Conservation (phyloP, 2,113 vertebrate genomes). For the Bubo bubo region DNA sequence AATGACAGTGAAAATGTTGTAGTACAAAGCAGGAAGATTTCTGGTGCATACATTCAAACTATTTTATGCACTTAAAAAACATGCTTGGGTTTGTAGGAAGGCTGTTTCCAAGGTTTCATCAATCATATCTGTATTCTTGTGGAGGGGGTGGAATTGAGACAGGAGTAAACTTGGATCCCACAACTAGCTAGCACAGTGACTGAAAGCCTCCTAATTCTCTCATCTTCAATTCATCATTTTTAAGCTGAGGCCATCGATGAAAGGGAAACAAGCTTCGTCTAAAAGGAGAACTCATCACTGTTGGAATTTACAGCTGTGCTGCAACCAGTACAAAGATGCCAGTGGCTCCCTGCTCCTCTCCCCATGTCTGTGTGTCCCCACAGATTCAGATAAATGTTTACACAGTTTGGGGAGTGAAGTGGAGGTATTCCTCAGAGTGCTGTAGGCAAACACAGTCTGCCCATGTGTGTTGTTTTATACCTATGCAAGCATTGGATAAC, state of each 20-base stretch:
- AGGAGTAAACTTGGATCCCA: background rate
- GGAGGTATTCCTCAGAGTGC: background rate
- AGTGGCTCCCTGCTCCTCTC: background rate
- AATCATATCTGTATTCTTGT: background rate
- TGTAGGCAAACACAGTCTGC: background rate
- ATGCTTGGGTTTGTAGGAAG: background rate
- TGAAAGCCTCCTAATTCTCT: background rate
- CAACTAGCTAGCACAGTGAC: background rate
- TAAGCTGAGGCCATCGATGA: background rate
- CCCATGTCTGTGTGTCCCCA: background rate
- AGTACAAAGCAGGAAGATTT: background rate
- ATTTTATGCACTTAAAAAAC: background rate
- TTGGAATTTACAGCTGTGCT: background rate
- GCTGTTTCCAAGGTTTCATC: constrained; percentile 34
- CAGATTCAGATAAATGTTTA: background rate
- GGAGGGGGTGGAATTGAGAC: background rate
- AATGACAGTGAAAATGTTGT: background rate
- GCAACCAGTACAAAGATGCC: background rate
- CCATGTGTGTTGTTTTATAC: background rate
- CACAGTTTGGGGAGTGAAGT: background rate
- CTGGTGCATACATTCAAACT: background rate
- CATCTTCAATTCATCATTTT: background rate
- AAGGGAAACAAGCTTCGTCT: background rate
- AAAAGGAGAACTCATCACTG: background rate
- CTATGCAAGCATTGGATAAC: background rate